phyloP scores from a whole-genome alignment of 2,797 vertebrate genomes.

The Psittacula echo region DNA sequence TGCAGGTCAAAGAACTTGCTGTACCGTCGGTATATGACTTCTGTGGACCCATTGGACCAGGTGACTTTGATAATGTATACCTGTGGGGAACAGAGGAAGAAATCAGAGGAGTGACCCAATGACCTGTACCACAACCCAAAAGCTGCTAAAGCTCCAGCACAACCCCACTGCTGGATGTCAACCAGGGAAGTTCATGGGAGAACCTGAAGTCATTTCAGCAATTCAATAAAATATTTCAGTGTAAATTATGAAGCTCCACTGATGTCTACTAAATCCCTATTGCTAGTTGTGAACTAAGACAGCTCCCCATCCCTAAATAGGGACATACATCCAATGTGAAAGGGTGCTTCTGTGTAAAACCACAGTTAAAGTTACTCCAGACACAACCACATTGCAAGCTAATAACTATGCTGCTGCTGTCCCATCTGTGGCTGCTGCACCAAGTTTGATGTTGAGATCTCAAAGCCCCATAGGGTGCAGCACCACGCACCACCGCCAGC shows the following conservation, averaged over 20 bases:
- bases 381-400: background rate
- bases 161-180: background rate
- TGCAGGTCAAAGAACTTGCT: constrained; percentile 99
- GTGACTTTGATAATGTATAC: constrained; percentile 98
- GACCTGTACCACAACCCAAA: background rate
- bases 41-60: constrained; percentile 94
- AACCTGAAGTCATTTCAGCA: background rate
- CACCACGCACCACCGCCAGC: rapidly evolving
- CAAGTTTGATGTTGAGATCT: background rate
- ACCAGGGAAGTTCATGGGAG: background rate
- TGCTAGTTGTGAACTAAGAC: background rate
- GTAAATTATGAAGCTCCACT: background rate
- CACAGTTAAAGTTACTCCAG: background rate
- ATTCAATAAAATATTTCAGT: rapidly evolving
- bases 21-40: constrained; percentile 95
- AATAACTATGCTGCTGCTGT: background rate
- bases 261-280: background rate
- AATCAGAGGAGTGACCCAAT: background rate
- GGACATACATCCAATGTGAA: rapidly evolving
- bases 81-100: constrained; percentile 70
- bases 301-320: background rate
- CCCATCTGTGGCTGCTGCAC: background rate
- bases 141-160: background rate
- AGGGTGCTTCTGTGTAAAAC: background rate
- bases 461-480: rapidly evolving